Evolutionary conservation across 2,797 vertebrate genomes (phyloP).

Genomic region (Phaenicophaeus curvirostris): DNA sequence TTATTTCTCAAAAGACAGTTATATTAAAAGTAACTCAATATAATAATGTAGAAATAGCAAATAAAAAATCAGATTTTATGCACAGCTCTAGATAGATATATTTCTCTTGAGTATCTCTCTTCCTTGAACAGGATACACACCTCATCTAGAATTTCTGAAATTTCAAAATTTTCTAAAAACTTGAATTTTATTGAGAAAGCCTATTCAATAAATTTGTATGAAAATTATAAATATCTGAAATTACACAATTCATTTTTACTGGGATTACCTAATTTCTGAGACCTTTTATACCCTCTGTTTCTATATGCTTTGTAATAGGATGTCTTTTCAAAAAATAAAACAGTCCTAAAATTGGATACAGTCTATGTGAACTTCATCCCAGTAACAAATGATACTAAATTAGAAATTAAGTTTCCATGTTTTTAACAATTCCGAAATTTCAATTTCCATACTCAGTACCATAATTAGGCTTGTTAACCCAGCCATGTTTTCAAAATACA

Average conservation of each 20-base stretch:
- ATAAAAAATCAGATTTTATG: not conserved
- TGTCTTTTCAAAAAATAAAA: not conserved
- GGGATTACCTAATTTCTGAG: not conserved
- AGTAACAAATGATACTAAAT: not conserved
- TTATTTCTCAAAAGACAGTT: not conserved
- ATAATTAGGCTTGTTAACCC: slow-evolving; percentile 35
- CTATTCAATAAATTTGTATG: not conserved
- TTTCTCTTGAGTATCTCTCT: not conserved
- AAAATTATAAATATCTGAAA: not conserved
- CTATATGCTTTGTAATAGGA: not conserved
- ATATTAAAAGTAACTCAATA: not conserved
- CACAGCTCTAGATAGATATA: not conserved
- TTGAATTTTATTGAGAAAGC: not conserved
- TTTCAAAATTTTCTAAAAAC: not conserved
- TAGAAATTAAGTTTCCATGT: not conserved
- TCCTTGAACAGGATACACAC: not conserved
- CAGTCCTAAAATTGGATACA: not conserved
- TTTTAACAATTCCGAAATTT: slow-evolving; percentile 26
- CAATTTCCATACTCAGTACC: slow-evolving; percentile 14
- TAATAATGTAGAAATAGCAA: not conserved
- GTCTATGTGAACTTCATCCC: not conserved
- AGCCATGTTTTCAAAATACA: slow-evolving; percentile 47
- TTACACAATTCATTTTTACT: not conserved
- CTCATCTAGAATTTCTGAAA: not conserved
- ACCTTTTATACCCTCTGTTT: not conserved